Evolutionary conservation across 2,888 invertebrate genomes (phyloP), one percentile per base, ranked within the genome.

Genomic region (Chrysolina haemoptera): DNA sequence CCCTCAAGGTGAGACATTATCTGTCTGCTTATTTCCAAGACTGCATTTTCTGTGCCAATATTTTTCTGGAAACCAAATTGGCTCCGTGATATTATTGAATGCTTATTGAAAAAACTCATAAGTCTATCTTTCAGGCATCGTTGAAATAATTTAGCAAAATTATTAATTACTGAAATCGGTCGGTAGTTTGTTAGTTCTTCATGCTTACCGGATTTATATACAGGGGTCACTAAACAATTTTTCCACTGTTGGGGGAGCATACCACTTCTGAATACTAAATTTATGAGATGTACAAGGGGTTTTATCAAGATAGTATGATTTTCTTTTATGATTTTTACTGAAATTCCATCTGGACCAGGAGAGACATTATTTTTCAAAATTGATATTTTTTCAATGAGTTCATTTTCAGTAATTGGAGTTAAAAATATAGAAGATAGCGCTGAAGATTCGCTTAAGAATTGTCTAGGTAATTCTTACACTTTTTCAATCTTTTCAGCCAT

Each of bases 271-370:
- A 62, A 62, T 62, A 62, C 12, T 20, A 22, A 62, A 20, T 62
- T 62, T 27, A 62, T 62, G 59, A 62, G 59, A 62, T 62, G 18
- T 62, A 5, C 59, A 9, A 62, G 59, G 20, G 59, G 59, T 62
- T 62, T 62, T 27, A 62, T 18, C 20, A 62, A 62, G 22, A 22
- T 62, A 43, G 14, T 43, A 43, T 43, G 14, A 43, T 43, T 12
- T 43, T 43, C 2, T 43, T 4, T 43, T 43, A 43, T 43, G 43
- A 43, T 43, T 43, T 43, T 62, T 18, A 3, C 18, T 62, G 59
- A 20, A 62, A 62, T 22, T 62, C 59, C 59, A 62, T 22, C 59
- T 62, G 59, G 59, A 62, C 59, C 59, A 62, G 22, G 59, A 22
- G 22, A 62, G 22, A 62, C 22, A 22, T 62, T 10, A 62, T 62